Evolutionary conservation across 2,113 vertebrate genomes (phyloP), one percentile per base, ranked within the genome.

Genomic region (Urocolius indicus): DNA sequence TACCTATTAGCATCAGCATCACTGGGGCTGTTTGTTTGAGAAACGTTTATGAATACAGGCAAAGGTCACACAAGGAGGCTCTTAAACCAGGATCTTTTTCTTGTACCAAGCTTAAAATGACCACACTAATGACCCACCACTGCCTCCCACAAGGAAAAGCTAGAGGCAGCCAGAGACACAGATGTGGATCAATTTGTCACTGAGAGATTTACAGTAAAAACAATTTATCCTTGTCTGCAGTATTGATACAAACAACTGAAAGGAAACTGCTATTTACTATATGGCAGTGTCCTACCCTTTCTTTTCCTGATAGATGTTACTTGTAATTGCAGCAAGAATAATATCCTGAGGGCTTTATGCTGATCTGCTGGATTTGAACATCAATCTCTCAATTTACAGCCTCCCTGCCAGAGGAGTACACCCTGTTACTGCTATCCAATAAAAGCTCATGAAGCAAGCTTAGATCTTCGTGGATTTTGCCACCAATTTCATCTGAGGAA

Each of bases 301-400:
- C 63, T 75, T 90, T 59, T 52, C 72, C 72, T 66, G 51, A 45
- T 71, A 71, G 68, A 72, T 85, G 46, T 69, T 95, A 59, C 46
- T 88, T 72, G 57, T 92, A 95, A 93, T 94, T 95, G 90, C 88
- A 87, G 58, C 41, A 72, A 75, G 83, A 94, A 89, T 72, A 92
- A 90, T 80, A 90, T 81, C 92, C 86, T 57, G 77, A 93, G 65
- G 96, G 90, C 65, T 96, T 90, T 96, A 51, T 78, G 73, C 48
- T 87, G 85, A 96, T 94, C 76, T 81, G 61, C 38, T 94, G 83
- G 90, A 68, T 94, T 89, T 88, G 73, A 89, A 52, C 76, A 67
- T 69, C 73, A 84, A 54, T 43, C 72, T 93, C 82, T 81, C 79
- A 67, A 20, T 0, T 93, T 88, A 72, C 72, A 94, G 82, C 58